Evolutionary conservation across 2,888 invertebrate genomes (phyloP).

Genomic region (Ennomos fuscantarius): DNA sequence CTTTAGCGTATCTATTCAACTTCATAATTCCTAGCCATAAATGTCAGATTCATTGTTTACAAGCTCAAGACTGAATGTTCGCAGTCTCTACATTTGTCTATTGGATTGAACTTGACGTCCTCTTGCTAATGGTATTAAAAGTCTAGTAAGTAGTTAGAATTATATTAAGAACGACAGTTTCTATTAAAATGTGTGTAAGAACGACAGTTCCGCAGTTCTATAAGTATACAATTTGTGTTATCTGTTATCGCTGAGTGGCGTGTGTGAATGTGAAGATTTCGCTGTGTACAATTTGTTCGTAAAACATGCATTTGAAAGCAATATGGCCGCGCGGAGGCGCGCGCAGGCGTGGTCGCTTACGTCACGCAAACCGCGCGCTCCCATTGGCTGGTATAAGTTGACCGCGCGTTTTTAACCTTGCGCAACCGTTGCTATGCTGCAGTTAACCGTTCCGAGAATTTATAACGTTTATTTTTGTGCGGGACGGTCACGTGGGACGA

Average conservation of each 20-base stretch:
- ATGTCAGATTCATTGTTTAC: slow-evolving; percentile 2
- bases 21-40: not conserved
- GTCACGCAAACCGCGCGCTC: slow-evolving; percentile 63
- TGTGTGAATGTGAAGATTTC: slow-evolving; percentile 55
- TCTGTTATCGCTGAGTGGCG: slow-evolving; percentile 31
- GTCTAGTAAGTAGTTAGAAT: not conserved
- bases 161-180: slow-evolving; percentile 25
- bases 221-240: slow-evolving; percentile 40
- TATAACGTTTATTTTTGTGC: slow-evolving; percentile 38
- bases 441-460: slow-evolving; percentile 68
- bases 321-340: slow-evolving; percentile 78
- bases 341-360: slow-evolving; percentile 84
- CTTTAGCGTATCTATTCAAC: no score
- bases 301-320: slow-evolving; percentile 57
- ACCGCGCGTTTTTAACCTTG: slow-evolving; percentile 75
- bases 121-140: slow-evolving; percentile 2
- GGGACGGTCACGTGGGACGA: slow-evolving; percentile 41
- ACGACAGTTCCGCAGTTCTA: slow-evolving; percentile 22
- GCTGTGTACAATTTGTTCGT: slow-evolving; percentile 32
- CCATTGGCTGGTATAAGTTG: slow-evolving; percentile 66
- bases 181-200: slow-evolving; percentile 24
- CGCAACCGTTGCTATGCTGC: slow-evolving; percentile 81
- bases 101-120: slow-evolving; percentile 17
- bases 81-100: slow-evolving; percentile 25
- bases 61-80: slow-evolving; percentile 11